These are phyloP conservation scores for Allygus modestus DNA, from an alignment of 2,888 invertebrate genomes.

Conservation along the genomic window DNA sequence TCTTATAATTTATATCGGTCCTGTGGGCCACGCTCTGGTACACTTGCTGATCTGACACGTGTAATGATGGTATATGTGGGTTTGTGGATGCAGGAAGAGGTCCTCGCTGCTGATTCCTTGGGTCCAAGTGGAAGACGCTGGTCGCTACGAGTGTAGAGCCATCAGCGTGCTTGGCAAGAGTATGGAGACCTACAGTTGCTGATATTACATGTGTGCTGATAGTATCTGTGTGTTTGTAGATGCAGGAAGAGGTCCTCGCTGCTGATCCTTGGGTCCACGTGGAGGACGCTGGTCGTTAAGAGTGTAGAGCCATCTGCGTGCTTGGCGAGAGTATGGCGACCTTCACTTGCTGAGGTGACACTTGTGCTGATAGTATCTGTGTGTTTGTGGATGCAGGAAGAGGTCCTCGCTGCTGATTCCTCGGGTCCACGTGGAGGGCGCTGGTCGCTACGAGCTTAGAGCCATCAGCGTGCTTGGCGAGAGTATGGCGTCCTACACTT, in stretches of 20 bases:
- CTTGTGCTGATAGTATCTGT: slow-evolving; percentile 22
- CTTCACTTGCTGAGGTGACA: slow-evolving; percentile 65
- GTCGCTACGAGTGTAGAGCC: slow-evolving; percentile 86
- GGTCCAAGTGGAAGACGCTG: slow-evolving; percentile 81
- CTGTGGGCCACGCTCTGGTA: too few species aligned
- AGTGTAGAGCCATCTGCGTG: slow-evolving; percentile 87
- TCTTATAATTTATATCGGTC: too few species aligned
- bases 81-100: slow-evolving; percentile 42
- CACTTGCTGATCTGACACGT: too few species aligned
- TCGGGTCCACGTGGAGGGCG: slow-evolving; percentile 78
- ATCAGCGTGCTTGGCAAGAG: slow-evolving; percentile 76
- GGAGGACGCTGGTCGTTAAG: slow-evolving; percentile 88
- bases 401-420: slow-evolving; percentile 27
- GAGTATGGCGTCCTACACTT: slow-evolving; percentile 73
- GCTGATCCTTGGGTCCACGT: slow-evolving; percentile 84
- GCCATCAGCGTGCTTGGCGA: slow-evolving; percentile 79
- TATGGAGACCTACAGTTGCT: slow-evolving; percentile 73
- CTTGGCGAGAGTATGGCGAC: slow-evolving; percentile 73
- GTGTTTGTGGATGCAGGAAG: slow-evolving; percentile 38
- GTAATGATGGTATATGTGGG: slow-evolving; percentile 9
- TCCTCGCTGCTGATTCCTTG: slow-evolving; percentile 10
- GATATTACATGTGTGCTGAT: slow-evolving; percentile 7
- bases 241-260: slow-evolving; percentile 90
- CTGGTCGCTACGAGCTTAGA: slow-evolving; percentile 85
- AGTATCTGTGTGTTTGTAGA: slow-evolving; percentile 67